Conservation (phyloP, 2,888 invertebrate genomes). For the Bembecia ichneumoniformis region DNA sequence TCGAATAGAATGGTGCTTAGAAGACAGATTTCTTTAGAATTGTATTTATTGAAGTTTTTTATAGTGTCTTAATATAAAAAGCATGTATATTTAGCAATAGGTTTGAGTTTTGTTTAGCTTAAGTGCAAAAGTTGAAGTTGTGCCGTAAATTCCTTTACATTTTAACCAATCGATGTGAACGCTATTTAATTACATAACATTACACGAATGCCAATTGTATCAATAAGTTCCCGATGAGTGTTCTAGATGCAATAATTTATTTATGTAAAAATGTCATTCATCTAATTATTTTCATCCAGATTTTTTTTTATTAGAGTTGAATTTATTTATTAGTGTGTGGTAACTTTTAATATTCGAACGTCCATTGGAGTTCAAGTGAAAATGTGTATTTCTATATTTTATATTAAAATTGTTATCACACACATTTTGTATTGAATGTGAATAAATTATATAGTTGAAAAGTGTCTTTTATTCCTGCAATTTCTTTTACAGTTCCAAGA, state of each 20-base stretch:
- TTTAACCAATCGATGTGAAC: background rate
- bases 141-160: background rate
- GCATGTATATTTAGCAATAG: conserved; percentile 29
- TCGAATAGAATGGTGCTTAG: conserved; percentile 73
- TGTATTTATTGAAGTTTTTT: conserved; percentile 39
- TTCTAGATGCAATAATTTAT: conserved; percentile 30
- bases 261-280: conserved; percentile 10
- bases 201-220: background rate
- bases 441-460: conserved; percentile 70
- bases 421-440: conserved; percentile 72
- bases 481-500: too few species aligned
- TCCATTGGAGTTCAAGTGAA: conserved; percentile 15
- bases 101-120: conserved; percentile 22
- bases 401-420: conserved; percentile 62
- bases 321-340: conserved; percentile 68
- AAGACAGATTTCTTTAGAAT: conserved; percentile 49
- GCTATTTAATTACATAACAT: background rate
- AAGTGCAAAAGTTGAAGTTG: background rate
- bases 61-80: background rate
- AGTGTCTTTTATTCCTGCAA: conserved; percentile 1
- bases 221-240: background rate
- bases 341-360: conserved; percentile 58
- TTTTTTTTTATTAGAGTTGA: conserved; percentile 56
- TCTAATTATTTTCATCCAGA: conserved; percentile 29
- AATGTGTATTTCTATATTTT: conserved; percentile 38